These are phyloP conservation scores for Cotesia typhae DNA, from an alignment of 1,140 invertebrate species.

Conservation along the genomic window DNA sequence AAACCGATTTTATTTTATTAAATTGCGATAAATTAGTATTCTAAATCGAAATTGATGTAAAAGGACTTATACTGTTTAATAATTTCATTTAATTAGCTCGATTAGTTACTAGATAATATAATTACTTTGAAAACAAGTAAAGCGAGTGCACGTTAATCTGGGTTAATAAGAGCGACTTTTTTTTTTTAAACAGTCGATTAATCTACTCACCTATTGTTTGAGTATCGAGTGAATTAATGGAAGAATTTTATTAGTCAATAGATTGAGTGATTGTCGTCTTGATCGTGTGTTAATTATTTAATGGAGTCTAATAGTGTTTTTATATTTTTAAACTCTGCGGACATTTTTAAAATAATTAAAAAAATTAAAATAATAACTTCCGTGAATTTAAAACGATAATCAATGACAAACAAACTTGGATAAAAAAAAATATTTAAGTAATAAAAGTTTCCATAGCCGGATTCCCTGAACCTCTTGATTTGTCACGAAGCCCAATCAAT, in stretches of 20 bases:
- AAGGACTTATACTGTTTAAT: constrained; percentile 38
- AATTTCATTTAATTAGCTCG: constrained; percentile 27
- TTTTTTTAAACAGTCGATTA: background rate
- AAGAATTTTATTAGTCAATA: no score
- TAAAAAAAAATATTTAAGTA: background rate
- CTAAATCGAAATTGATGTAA: constrained; percentile 61
- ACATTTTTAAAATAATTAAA: no score
- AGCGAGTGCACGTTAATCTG: background rate
- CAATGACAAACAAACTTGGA: no score
- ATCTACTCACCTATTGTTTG: constrained; percentile 12
- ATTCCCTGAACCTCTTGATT: constrained; percentile 59
- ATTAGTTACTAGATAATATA: constrained; percentile 32
- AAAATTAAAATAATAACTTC: no score
- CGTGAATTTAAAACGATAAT: no score
- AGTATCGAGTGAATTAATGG: background rate
- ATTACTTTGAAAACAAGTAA: background rate
- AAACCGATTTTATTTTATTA: constrained; percentile 8
- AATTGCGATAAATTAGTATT: constrained; percentile 53
- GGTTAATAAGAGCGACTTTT: background rate
- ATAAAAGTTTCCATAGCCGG: constrained; percentile 31
- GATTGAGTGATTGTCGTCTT: no score
- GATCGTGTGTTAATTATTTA: background rate
- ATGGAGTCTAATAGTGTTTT: background rate
- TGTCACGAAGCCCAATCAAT: constrained; percentile 50
- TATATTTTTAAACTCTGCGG: no score